Percentiles rank a stretch among this genome's conserved stretches.
These are phyloP conservation scores for Thamnaconus septentrionalis DNA, from an alignment of 2,113 vertebrate genomes.

Conservation along the genomic window DNA sequence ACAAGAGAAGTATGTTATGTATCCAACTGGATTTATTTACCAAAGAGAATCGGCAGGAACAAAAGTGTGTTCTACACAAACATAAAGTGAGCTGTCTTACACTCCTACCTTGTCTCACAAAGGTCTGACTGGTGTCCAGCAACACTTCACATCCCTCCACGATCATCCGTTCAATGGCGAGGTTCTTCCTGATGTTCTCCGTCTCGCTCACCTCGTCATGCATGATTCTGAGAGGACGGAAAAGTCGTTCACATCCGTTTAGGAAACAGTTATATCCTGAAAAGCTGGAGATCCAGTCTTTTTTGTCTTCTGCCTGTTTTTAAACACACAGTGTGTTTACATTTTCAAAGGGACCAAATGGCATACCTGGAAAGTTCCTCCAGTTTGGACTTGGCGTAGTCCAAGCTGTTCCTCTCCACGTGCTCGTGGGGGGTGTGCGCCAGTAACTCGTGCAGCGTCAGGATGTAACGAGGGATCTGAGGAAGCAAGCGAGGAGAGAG, in stretches of 20 bases:
- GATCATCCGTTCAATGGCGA: conserved; percentile 97
- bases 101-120: conserved; percentile 90
- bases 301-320: no score
- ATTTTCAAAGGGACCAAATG: background rate
- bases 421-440: conserved; percentile 97
- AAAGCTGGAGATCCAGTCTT: no score
- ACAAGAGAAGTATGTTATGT: no score
- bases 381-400: conserved; percentile 95
- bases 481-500: background rate
- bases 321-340: no score
- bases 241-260: no score
- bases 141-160: conserved; percentile 95
- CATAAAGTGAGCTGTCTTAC: no score
- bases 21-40: no score
- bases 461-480: conserved; percentile 96
- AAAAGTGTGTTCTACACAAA: no score
- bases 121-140: conserved; percentile 97
- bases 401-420: conserved; percentile 94
- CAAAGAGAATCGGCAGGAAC: no score
- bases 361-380: conserved; percentile 94
- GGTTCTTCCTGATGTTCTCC: conserved; percentile 95
- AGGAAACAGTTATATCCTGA: no score
- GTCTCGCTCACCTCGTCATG: conserved; percentile 97
- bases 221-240: conserved; percentile 83
- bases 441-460: conserved; percentile 94